These are phyloP conservation scores for Leucopternis melanops DNA, from an alignment of 2,113 vertebrate species.

Conservation along the genomic window DNA sequence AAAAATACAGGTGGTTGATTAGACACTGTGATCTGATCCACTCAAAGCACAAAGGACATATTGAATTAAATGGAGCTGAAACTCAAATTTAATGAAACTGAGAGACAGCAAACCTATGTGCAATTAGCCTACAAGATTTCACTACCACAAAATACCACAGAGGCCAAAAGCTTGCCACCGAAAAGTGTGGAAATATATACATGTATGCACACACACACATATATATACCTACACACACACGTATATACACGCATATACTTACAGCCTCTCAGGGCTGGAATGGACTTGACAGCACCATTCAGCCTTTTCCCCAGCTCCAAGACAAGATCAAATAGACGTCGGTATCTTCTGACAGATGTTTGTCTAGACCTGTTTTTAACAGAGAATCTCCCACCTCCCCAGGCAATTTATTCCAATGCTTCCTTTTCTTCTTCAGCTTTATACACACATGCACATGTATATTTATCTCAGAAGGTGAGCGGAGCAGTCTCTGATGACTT, in stretches of 20 bases:
- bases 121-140: neutral
- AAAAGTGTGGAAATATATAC: neutral
- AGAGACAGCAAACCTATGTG: neutral
- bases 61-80: neutral
- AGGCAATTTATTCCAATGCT: neutral
- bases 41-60: neutral
- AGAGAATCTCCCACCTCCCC: constrained; percentile 32
- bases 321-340: neutral
- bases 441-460: neutral
- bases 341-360: constrained; percentile 33
- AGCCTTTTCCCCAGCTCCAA: neutral
- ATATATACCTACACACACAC: neutral
- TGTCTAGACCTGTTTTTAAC: constrained; percentile 47
- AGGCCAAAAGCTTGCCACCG: neutral
- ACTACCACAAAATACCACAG: accelerated
- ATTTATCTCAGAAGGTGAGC: neutral
- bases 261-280: neutral
- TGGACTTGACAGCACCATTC: neutral
- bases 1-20: neutral
- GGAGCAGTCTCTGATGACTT: neutral
- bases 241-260: neutral
- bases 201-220: neutral
- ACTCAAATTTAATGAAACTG: neutral
- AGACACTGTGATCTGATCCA: neutral
- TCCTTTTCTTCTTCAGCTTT: constrained; percentile 6